Evolutionary conservation across 1,140 invertebrate species (phyloP).

Genomic region (Drosophila seguyi): DNA sequence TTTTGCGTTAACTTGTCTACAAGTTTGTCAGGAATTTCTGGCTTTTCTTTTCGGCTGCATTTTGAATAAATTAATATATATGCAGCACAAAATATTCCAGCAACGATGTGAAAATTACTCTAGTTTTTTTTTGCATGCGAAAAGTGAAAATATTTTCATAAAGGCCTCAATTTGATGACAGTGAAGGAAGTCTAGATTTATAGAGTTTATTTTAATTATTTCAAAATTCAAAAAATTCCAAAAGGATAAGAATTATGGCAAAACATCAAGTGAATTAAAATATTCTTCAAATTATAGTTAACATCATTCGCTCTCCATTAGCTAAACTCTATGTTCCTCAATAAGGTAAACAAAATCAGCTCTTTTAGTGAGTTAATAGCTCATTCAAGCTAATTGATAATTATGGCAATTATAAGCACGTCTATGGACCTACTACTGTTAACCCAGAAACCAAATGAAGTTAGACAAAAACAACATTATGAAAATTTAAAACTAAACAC

Average conservation of each 20-base stretch:
- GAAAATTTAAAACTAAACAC: not conserved
- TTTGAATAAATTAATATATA: slow-evolving; percentile 60
- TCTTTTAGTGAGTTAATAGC: slow-evolving; percentile 9
- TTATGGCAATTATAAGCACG: not conserved
- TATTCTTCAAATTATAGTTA: too few relatives aligned
- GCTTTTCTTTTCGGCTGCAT: slow-evolving; percentile 57
- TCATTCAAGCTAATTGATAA: slow-evolving; percentile 9
- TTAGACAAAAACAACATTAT: slow-evolving; percentile 9
- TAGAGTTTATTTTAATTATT: not conserved
- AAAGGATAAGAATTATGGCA: not conserved
- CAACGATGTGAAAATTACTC: slow-evolving; percentile 44
- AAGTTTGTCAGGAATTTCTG: slow-evolving; percentile 78
- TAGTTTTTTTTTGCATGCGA: slow-evolving; percentile 18
- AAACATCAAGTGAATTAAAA: too few relatives aligned
- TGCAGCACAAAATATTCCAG: slow-evolving; percentile 35
- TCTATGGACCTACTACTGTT: not conserved
- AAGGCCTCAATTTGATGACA: slow-evolving; percentile 1
- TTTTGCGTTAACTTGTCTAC: slow-evolving; percentile 37
- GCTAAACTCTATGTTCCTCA: not conserved
- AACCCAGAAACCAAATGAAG: slow-evolving; percentile 18
- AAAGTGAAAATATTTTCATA: slow-evolving; percentile 59
- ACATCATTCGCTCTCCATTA: not conserved
- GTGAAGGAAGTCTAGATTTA: not conserved
- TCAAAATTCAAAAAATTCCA: not conserved
- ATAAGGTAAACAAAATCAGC: slow-evolving; percentile 1